A percentile compares a stretch with the other conserved stretches of the same genome.
phyloP scores from a whole-genome alignment of 2,113 vertebrate genomes.

The Equus quagga region DNA sequence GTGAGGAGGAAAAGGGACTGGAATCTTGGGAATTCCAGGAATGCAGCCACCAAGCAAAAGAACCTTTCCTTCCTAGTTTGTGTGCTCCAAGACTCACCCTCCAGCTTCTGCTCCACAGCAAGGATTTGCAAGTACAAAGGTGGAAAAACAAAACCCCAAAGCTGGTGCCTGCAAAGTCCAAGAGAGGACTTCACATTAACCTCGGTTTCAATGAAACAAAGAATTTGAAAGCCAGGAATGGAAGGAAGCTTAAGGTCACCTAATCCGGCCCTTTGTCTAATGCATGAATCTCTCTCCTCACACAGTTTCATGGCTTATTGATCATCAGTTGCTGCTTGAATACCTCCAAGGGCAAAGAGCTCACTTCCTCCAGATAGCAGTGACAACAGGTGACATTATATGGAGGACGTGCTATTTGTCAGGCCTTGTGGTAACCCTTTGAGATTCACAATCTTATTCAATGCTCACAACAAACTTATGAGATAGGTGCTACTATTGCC shows the following conservation, averaged over 20 bases:
- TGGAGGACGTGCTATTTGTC: not conserved
- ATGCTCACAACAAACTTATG: not conserved
- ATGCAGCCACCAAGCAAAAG: constrained; percentile 71
- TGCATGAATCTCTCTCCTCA: constrained; percentile 16
- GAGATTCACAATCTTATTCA: not conserved
- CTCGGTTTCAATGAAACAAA: constrained; percentile 49
- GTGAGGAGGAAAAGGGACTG: constrained; percentile 61
- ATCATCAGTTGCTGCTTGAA: constrained; percentile 39
- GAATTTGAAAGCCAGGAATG: constrained; percentile 50
- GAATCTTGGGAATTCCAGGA: constrained; percentile 83
- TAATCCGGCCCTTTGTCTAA: constrained; percentile 57
- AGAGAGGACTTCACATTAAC: constrained; percentile 19
- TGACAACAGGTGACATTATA: not conserved
- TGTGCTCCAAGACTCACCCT: constrained; percentile 65
- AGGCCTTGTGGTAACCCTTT: not conserved
- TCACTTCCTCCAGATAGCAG: constrained; percentile 22
- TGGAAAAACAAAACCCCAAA: constrained; percentile 78
- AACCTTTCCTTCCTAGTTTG: constrained; percentile 68
- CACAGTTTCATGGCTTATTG: not conserved
- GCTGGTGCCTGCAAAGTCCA: not conserved
- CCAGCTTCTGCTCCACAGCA: constrained; percentile 58
- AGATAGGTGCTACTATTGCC: not conserved
- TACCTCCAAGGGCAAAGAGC: constrained; percentile 53
- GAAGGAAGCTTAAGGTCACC: constrained; percentile 60
- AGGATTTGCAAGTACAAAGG: constrained; percentile 74